A percentile compares a stretch with the other conserved stretches of the same genome.
Conservation (phyloP, 2,888 invertebrate species). For the Cephalotes varians region DNA sequence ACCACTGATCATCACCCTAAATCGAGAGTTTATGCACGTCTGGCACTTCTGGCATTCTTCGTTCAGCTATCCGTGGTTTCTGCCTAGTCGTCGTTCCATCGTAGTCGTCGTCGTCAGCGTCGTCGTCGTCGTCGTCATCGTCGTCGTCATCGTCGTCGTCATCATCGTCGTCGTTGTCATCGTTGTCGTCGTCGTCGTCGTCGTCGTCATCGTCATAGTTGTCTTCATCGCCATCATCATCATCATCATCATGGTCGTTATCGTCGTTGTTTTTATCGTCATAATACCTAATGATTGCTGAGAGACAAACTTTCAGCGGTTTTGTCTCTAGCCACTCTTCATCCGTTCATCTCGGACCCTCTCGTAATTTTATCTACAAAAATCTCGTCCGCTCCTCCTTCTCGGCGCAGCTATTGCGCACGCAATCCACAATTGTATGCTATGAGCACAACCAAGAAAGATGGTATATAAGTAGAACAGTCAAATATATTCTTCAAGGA, state of each 20-base stretch:
- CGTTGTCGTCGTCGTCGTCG: slow-evolving; percentile 62
- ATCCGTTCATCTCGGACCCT: slow-evolving; percentile 81
- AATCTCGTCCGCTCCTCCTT: slow-evolving; percentile 77
- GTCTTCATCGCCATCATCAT: slow-evolving; percentile 59
- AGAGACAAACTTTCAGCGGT: slow-evolving; percentile 73
- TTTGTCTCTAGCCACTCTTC: slow-evolving; percentile 81
- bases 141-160: no score
- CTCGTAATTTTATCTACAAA: slow-evolving; percentile 83
- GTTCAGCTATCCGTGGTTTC: slow-evolving; percentile 77
- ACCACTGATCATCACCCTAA: slow-evolving; percentile 76
- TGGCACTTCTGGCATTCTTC: slow-evolving; percentile 79
- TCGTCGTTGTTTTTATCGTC: slow-evolving; percentile 68
- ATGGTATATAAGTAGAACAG: slow-evolving; percentile 75
- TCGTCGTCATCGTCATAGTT: neutral
- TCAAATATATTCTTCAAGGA: slow-evolving; percentile 55
- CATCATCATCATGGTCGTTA: slow-evolving; percentile 55
- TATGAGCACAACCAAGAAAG: slow-evolving; percentile 72
- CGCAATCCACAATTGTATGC: slow-evolving; percentile 76
- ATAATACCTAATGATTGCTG: slow-evolving; percentile 76
- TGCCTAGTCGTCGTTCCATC: slow-evolving; percentile 71
- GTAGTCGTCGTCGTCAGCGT: slow-evolving; percentile 31
- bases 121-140: no score
- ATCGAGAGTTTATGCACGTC: slow-evolving; percentile 77
- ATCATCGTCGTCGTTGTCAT: slow-evolving; percentile 68
- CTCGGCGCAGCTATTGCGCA: slow-evolving; percentile 79